A percentile compares a stretch with the other conserved stretches of the same genome.
phyloP scores from a whole-genome alignment of 2,797 vertebrate genomes.

The Philypnodon macrostomus region DNA sequence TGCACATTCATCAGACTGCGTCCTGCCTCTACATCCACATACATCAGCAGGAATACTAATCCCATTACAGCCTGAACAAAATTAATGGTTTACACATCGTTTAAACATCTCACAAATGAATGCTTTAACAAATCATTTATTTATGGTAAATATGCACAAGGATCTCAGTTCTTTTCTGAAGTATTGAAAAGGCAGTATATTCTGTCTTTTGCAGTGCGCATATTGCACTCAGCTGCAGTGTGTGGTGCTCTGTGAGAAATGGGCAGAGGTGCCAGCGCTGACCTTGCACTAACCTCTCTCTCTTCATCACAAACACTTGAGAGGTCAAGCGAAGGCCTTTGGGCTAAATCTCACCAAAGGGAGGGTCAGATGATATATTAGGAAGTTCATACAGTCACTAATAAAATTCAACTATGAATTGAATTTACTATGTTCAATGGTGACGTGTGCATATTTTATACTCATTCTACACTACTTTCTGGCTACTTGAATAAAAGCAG shows the following conservation, averaged over 20 bases:
- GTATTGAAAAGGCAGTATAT: background rate
- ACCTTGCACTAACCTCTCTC: conserved; percentile 57
- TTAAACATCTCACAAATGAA: conserved; percentile 59
- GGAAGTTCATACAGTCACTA: conserved; percentile 18
- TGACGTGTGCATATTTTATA: conserved; percentile 16
- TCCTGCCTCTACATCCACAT: conserved; percentile 46
- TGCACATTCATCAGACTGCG: conserved; percentile 54
- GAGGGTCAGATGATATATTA: conserved; percentile 33
- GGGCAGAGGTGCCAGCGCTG: conserved; percentile 30
- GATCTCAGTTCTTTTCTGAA: conserved; percentile 28
- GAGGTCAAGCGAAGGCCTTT: conserved; percentile 40
- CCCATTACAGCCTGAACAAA: conserved; percentile 61
- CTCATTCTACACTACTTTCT: background rate
- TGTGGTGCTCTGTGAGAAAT: conserved; percentile 30
- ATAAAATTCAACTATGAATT: conserved; percentile 16
- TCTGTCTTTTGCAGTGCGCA: conserved; percentile 4
- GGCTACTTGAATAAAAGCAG: too few species aligned
- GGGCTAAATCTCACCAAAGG: conserved; percentile 25
- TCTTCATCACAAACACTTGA: conserved; percentile 55
- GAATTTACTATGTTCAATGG: background rate
- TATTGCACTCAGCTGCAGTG: conserved; percentile 12
- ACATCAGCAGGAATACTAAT: conserved; percentile 53
- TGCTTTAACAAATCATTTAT: conserved; percentile 31
- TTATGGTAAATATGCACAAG: conserved; percentile 15
- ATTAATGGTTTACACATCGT: conserved; percentile 67